A percentile compares a stretch with the other conserved stretches of the same genome.
These are phyloP conservation scores for Drosophila meridionalis DNA, from an alignment of 2,888 invertebrate species.

Conservation along the genomic window DNA sequence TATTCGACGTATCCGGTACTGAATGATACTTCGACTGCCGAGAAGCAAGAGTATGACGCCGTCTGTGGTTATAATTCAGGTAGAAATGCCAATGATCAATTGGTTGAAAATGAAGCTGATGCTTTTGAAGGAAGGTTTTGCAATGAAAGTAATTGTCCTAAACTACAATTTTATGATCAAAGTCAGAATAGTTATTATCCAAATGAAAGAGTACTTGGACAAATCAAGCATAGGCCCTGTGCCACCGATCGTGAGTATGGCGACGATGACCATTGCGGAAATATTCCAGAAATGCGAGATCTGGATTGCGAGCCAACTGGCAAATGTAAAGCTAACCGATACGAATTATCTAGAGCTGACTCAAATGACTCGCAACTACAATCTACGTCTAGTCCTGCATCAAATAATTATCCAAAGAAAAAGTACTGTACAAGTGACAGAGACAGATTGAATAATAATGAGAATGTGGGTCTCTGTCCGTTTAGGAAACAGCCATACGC, in stretches of 20 bases:
- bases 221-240: not conserved
- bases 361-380: not conserved
- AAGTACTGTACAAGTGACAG: not conserved
- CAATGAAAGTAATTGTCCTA: not conserved
- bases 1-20: not conserved
- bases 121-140: not conserved
- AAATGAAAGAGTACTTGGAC: too few species aligned
- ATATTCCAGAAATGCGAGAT: slow-evolving; percentile 1
- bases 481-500: not conserved
- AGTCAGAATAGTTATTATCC: not conserved
- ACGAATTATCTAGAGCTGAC: not conserved
- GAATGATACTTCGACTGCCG: not conserved
- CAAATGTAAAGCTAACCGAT: not conserved
- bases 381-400: not conserved
- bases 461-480: not conserved
- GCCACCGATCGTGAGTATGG: not conserved
- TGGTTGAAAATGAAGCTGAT: not conserved
- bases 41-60: not conserved
- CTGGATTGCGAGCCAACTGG: not conserved
- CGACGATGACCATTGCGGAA: not conserved
- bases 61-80: not conserved
- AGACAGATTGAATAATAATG: not conserved
- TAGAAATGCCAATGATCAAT: not conserved
- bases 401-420: too few species aligned
- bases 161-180: not conserved